Percentiles rank a stretch among this genome's conserved stretches.
These are phyloP conservation scores for Garra rufa DNA, from an alignment of 2,113 vertebrate species.

Conservation along the genomic window DNA sequence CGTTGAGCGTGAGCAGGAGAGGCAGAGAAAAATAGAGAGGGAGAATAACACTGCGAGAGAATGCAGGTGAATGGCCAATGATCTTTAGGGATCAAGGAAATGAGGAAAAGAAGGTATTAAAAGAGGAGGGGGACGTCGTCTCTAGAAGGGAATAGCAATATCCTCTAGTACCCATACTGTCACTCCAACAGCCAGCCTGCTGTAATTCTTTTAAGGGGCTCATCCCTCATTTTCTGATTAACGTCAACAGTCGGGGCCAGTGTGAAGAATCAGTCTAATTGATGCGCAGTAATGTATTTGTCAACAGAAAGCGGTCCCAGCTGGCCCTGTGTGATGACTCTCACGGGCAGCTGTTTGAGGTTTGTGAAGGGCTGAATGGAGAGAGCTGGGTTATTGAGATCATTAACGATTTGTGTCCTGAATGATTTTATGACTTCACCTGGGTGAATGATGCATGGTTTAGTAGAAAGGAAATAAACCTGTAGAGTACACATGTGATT, in stretches of 20 bases:
- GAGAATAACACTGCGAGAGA: background rate
- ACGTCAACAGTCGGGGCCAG: conserved; percentile 54
- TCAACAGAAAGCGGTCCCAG: conserved; percentile 53
- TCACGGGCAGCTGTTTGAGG: conserved; percentile 25
- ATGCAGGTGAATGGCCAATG: conserved; percentile 19
- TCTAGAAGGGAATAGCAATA: conserved; percentile 48
- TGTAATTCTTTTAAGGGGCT: conserved; percentile 61
- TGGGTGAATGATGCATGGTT: conserved; percentile 15
- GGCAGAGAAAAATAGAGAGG: background rate
- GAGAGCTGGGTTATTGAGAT: background rate
- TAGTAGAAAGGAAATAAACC: background rate
- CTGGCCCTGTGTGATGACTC: conserved; percentile 43
- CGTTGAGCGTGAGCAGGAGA: background rate
- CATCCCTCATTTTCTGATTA: conserved; percentile 58
- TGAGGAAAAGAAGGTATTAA: conserved; percentile 23
- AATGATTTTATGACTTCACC: conserved; percentile 33
- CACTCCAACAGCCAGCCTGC: conserved; percentile 51
- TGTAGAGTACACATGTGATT: background rate
- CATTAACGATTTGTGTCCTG: conserved; percentile 10
- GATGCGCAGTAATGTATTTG: conserved; percentile 59
- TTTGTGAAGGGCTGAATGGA: conserved; percentile 28
- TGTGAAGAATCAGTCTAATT: conserved; percentile 54
- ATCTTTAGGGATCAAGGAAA: conserved; percentile 32
- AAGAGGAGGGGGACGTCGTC: conserved; percentile 1
- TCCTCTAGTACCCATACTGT: conserved; percentile 43